Percentiles rank a stretch among this genome's conserved stretches.
These are phyloP conservation scores for Megamerina dolium DNA, from an alignment of 2,888 invertebrate species.

Conservation along the genomic window DNA sequence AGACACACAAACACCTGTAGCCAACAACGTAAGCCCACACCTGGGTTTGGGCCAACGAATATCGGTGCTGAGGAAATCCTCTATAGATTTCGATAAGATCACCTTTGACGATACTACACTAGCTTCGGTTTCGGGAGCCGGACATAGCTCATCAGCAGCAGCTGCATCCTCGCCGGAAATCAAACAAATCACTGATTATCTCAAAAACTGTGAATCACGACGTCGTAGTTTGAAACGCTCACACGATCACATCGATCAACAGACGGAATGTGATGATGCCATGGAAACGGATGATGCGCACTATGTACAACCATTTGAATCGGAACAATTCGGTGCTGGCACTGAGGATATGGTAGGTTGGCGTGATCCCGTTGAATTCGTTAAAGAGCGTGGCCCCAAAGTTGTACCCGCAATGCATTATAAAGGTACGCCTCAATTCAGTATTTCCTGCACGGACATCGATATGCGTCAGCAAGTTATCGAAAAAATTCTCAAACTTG, in stretches of 20 bases:
- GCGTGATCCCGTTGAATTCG: constrained; percentile 57
- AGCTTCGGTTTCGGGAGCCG: constrained; percentile 12
- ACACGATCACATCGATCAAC: constrained; percentile 1
- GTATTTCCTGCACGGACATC: constrained; percentile 43
- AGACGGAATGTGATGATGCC: constrained; percentile 14
- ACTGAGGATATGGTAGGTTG: constrained; percentile 65
- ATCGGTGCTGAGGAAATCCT: constrained; percentile 23
- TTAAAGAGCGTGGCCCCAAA: constrained; percentile 28
- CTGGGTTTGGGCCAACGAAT: constrained; percentile 19
- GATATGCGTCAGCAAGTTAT: constrained; percentile 32
- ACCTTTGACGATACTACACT: constrained; percentile 38
- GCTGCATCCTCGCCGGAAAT: constrained; percentile 33
- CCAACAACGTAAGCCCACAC: neutral
- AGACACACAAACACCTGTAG: constrained; percentile 30
- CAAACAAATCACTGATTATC: constrained; percentile 43
- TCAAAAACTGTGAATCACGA: constrained; percentile 37
- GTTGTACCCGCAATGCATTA: constrained; percentile 31
- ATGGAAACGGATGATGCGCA: constrained; percentile 28
- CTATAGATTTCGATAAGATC: constrained; percentile 43
- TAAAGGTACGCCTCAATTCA: constrained; percentile 40
- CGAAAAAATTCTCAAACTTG: constrained; percentile 30
- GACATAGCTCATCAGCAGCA: constrained; percentile 5
- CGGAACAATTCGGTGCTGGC: constrained; percentile 37
- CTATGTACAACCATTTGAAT: constrained; percentile 40
- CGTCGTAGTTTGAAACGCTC: constrained; percentile 35